phyloP scores from a whole-genome alignment of 2,888 invertebrate genomes.

The Cantharis rustica region DNA sequence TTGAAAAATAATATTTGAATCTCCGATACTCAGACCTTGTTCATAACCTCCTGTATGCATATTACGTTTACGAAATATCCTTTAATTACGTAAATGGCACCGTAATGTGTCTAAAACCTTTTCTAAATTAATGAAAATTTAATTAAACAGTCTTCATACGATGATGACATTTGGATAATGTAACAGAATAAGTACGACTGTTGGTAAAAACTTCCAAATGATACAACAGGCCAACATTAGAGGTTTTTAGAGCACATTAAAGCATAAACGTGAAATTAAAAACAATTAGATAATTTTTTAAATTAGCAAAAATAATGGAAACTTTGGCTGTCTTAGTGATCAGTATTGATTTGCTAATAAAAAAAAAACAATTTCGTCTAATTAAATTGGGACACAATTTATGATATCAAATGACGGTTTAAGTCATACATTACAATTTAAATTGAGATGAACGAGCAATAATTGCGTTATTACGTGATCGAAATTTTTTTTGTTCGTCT shows the following conservation, averaged over 20 bases:
- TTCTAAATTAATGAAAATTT: neutral
- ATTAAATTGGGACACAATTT: conserved; percentile 4
- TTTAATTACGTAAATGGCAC: neutral
- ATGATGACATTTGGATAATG: neutral
- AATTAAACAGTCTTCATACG: neutral
- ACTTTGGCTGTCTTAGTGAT: neutral
- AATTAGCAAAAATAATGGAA: neutral
- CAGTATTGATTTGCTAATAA: neutral
- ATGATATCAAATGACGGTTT: conserved; percentile 8
- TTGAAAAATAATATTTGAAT: neutral
- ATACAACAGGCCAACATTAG: neutral
- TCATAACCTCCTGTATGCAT: too few species aligned
- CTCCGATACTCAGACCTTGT: neutral
- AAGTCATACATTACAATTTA: conserved; percentile 4
- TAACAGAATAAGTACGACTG: neutral
- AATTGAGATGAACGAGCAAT: conserved; percentile 12
- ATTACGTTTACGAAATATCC: neutral
- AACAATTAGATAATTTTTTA: neutral
- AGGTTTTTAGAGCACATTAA: neutral
- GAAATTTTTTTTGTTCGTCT: conserved; percentile 5
- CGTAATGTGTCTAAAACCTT: neutral
- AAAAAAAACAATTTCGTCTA: neutral
- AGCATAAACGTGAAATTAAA: neutral
- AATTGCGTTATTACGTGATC: conserved; percentile 6
- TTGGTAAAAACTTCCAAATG: neutral